Evolutionary conservation across 2,888 invertebrate genomes (phyloP), one percentile per base, ranked within the genome.

Genomic region (Dryomyza anilis): DNA sequence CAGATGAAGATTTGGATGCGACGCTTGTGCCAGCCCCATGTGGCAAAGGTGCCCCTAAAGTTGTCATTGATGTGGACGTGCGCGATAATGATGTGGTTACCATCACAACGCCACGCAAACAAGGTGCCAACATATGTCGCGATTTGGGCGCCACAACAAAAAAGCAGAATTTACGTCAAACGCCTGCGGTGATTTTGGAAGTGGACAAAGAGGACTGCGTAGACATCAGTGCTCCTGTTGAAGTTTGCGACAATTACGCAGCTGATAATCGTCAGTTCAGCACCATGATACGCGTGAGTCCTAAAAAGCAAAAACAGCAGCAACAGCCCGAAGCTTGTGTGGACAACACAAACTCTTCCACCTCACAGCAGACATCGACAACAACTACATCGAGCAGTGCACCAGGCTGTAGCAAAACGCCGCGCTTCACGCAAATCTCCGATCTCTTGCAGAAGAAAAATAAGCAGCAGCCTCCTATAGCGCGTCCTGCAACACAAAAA

Each of bases 381-480:
- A 48, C 43, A n/a, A 57, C 61, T 53, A 7, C 68, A 69, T 43
- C 61, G 1, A 56, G 48, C 2, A 58, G 52, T 25, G 16, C 63
- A 36, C n/a, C 14, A 14, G 55, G 21, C 19, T 19, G 6, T 5
- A 33, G 36, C n/a, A 25, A 43, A 45, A 63, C 65, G 16, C 73
- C 72, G 30, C 73, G 78, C 10, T 81, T 80, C 50, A 81, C 81
- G 0, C 72, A 75, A 67, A 78, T 81, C 30, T 75, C 77, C 0
- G 81, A 81, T 27, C 69, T 81, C 33, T 73, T 80, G 8, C 70
- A 64, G 50, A 72, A 71, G 16, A 30, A 19, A 2, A 30, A 14
- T 33, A 29, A 25, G 12, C 30, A 52, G 3, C 33, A 23, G 16
- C n/a, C n/a, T n/a, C n/a, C n/a, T n/a, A n/a, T n/a, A n/a, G 43